These are phyloP conservation scores for Mayetiola destructor DNA, from an alignment of 2,888 invertebrate species.

Conservation along the genomic window DNA sequence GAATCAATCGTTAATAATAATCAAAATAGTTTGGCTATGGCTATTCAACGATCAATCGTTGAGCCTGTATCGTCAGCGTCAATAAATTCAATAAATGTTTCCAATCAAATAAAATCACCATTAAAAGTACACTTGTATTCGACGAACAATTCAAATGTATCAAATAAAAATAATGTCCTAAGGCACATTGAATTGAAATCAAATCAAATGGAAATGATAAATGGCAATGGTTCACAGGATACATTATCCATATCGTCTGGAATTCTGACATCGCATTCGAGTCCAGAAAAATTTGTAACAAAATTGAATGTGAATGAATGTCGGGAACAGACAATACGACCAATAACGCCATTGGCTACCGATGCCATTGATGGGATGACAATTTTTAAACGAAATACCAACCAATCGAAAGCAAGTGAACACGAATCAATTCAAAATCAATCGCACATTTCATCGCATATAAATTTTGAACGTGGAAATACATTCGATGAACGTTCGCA, in stretches of 20 bases:
- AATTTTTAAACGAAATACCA: neutral
- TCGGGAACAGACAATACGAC: neutral
- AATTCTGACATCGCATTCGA: constrained; percentile 14
- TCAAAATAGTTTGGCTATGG: too few relatives aligned
- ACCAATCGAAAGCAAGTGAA: neutral
- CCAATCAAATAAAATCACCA: too few relatives aligned
- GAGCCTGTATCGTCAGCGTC: too few relatives aligned
- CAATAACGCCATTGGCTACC: constrained; percentile 24
- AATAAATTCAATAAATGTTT: too few relatives aligned
- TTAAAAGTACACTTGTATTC: too few relatives aligned
- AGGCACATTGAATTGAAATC: neutral
- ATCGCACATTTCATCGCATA: neutral
- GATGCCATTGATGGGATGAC: constrained; percentile 21
- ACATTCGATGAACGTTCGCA: neutral
- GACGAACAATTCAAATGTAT: too few relatives aligned
- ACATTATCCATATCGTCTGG: constrained; percentile 14
- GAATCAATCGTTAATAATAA: too few relatives aligned
- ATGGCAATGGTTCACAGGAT: neutral
- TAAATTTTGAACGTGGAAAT: neutral
- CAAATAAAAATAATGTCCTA: neutral
- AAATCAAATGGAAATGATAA: neutral
- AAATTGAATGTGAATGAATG: neutral
- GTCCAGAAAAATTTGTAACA: constrained; percentile 8
- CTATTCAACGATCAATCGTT: too few relatives aligned
- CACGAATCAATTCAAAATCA: neutral